Conservation (phyloP, 2,888 invertebrate genomes). For the Pseudoips prasinana region DNA sequence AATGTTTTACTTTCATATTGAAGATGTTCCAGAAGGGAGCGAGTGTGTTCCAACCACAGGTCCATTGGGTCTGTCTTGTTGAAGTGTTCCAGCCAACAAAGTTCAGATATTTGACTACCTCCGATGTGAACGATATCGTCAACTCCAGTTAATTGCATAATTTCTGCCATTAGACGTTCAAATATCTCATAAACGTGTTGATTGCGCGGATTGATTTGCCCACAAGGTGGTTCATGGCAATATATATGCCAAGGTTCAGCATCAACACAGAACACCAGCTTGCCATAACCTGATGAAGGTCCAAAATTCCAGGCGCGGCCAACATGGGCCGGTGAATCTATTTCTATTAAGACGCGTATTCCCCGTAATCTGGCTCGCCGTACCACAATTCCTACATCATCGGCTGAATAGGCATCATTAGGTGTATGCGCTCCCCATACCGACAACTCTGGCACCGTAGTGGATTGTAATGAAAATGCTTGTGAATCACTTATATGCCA, state of each 20-base stretch:
- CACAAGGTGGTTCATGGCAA: slow-evolving; percentile 94
- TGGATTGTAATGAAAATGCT: slow-evolving; percentile 93
- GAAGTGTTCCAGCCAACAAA: slow-evolving; percentile 89
- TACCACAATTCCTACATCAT: slow-evolving; percentile 87
- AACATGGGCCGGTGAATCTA: slow-evolving; percentile 95
- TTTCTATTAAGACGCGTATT: slow-evolving; percentile 92
- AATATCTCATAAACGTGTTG: slow-evolving; percentile 88
- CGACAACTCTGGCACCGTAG: slow-evolving; percentile 88
- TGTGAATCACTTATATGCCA: slow-evolving; percentile 97
- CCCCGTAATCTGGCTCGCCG: slow-evolving; percentile 91
- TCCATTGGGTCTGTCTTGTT: slow-evolving; percentile 90
- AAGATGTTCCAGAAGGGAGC: slow-evolving; percentile 83
- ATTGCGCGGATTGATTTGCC: slow-evolving; percentile 91
- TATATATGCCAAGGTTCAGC: slow-evolving; percentile 90
- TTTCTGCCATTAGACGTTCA: slow-evolving; percentile 87
- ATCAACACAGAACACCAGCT: slow-evolving; percentile 90
- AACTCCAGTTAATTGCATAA: slow-evolving; percentile 87
- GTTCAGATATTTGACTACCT: slow-evolving; percentile 90
- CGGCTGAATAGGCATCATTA: slow-evolving; percentile 87
- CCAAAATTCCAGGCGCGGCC: slow-evolving; percentile 95
- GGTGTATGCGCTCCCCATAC: slow-evolving; percentile 93
- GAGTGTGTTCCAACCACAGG: slow-evolving; percentile 90
- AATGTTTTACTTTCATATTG: slow-evolving; percentile 82
- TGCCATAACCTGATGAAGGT: slow-evolving; percentile 87
- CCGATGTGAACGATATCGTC: slow-evolving; percentile 92